Conservation (phyloP, 1,140 invertebrate genomes). For the Heliconius congener region DNA sequence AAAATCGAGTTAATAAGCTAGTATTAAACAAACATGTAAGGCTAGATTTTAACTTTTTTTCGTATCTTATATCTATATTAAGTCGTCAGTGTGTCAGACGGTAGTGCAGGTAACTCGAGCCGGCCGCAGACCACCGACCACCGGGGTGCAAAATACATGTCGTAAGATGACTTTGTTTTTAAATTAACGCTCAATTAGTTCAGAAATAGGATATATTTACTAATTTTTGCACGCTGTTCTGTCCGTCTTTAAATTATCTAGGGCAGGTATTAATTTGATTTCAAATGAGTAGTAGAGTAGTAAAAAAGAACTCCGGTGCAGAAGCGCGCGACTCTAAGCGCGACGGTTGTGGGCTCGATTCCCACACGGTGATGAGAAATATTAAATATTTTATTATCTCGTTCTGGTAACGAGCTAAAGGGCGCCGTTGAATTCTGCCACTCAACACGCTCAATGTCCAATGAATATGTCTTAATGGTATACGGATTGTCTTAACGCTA, state of each 20-base stretch:
- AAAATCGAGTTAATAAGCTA: neutral
- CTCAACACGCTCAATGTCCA: too few relatives aligned
- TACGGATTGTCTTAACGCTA: too few relatives aligned
- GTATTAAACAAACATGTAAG: neutral
- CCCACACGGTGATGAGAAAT: too few relatives aligned
- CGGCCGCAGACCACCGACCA: conserved; percentile 18
- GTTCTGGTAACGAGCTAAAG: too few relatives aligned
- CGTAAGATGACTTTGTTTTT: conserved; percentile 25
- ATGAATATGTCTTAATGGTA: too few relatives aligned
- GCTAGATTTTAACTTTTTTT: neutral
- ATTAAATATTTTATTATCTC: too few relatives aligned
- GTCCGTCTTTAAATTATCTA: neutral
- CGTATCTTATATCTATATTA: neutral
- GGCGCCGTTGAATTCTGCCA: too few relatives aligned
- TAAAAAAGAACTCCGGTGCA: too few relatives aligned
- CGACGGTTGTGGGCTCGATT: too few relatives aligned
- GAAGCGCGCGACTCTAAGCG: too few relatives aligned
- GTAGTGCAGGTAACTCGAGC: conserved; percentile 26
- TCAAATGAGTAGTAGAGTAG: too few relatives aligned
- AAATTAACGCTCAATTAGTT: conserved; percentile 33
- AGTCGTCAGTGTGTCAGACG: conserved; percentile 26
- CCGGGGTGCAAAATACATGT: conserved; percentile 20
- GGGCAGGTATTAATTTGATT: too few relatives aligned
- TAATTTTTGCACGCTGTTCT: neutral
- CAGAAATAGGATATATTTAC: conserved; percentile 25